A percentile compares a stretch with the other conserved stretches of the same genome.
phyloP scores from a whole-genome alignment of 1,140 invertebrate species.

The Drosophila lacteicornis region DNA sequence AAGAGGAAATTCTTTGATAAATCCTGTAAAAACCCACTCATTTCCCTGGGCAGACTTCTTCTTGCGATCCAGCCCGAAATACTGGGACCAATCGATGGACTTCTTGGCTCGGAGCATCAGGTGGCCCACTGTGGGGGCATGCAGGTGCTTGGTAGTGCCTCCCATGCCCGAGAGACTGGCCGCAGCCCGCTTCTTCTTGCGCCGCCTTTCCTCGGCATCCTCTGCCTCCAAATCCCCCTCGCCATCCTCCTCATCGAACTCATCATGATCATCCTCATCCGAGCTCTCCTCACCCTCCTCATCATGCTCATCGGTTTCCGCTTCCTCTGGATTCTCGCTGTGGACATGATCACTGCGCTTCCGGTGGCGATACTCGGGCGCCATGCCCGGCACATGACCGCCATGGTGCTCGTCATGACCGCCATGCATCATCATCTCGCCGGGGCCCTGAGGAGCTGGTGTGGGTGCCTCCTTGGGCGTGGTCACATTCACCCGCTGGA shows the following conservation, averaged over 20 bases:
- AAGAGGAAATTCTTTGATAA: not conserved
- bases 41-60: conserved; percentile 86
- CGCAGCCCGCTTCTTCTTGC: conserved; percentile 74
- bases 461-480: conserved; percentile 41
- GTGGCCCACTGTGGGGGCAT: conserved; percentile 59
- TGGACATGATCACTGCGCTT: conserved; percentile 81
- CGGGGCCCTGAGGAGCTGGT: conserved; percentile 19
- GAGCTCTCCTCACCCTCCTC: conserved; percentile 80
- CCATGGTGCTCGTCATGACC: conserved; percentile 59
- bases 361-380: conserved; percentile 60
- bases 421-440: conserved; percentile 52
- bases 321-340: conserved; percentile 68
- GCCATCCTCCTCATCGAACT: conserved; percentile 84
- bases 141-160: conserved; percentile 43
- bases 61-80: conserved; percentile 92
- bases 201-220: conserved; percentile 83
- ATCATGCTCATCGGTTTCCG: conserved; percentile 85
- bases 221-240: conserved; percentile 72
- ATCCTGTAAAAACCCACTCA: conserved; percentile 49
- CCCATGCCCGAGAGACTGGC: conserved; percentile 1
- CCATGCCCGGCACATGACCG: conserved; percentile 40
- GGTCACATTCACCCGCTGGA: conserved; percentile 68
- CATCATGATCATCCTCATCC: conserved; percentile 85
- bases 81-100: conserved; percentile 93
- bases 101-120: conserved; percentile 87